These are phyloP conservation scores for Urechis unicinctus DNA, from an alignment of 2,888 invertebrate species.

Conservation along the genomic window DNA sequence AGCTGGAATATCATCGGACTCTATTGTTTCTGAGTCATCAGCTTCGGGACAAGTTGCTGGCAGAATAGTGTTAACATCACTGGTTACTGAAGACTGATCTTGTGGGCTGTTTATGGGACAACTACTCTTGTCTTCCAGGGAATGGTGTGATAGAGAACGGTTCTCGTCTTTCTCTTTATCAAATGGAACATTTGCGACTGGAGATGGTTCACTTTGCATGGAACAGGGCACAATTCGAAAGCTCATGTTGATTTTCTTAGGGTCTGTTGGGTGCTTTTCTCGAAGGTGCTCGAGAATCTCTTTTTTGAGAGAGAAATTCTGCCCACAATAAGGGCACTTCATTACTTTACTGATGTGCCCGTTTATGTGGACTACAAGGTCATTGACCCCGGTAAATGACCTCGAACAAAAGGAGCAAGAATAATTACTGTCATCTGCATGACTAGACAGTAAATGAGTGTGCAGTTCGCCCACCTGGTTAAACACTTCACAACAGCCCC, in stretches of 20 bases:
- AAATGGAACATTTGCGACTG: no score
- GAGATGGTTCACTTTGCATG: background rate
- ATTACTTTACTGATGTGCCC: conserved; percentile 8
- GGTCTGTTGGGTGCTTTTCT: conserved; percentile 2
- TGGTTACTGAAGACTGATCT: no score
- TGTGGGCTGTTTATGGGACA: no score
- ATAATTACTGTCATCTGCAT: background rate
- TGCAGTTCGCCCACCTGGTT: background rate
- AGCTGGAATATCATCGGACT: no score
- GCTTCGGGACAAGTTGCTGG: no score
- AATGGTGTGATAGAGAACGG: no score
- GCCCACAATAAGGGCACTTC: conserved; percentile 11
- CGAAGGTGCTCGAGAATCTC: conserved; percentile 8
- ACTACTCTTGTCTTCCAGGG: no score
- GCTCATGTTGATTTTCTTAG: conserved; percentile 10
- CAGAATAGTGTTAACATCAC: no score
- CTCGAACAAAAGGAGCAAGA: conserved; percentile 12
- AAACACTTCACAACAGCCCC: background rate
- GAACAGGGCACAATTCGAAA: conserved; percentile 7
- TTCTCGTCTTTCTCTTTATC: no score
- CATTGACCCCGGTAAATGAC: background rate
- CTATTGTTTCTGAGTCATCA: no score
- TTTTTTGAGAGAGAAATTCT: conserved; percentile 8
- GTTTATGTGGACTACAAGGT: conserved; percentile 6
- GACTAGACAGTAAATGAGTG: background rate